Percentiles rank a stretch among this genome's conserved stretches.
phyloP scores from a whole-genome alignment of 2,888 invertebrate genomes.

The Melanotus villosus region DNA sequence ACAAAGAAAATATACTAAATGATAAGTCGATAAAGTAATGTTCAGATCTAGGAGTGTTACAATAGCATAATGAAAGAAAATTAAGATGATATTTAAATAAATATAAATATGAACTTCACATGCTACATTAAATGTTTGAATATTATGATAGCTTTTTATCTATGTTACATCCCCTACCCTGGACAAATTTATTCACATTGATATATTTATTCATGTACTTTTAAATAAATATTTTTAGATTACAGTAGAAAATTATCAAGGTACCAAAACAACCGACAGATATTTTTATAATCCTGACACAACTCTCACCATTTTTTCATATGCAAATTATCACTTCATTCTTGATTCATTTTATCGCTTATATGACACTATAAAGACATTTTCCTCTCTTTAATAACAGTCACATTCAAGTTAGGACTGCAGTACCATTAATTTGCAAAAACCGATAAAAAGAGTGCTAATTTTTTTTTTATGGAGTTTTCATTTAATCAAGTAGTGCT shows the following conservation, averaged over 20 bases:
- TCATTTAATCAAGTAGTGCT: no score
- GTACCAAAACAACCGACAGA: conserved; percentile 23
- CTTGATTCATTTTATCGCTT: no score
- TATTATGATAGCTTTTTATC: conserved; percentile 54
- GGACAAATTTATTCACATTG: conserved; percentile 61
- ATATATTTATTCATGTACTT: conserved; percentile 52
- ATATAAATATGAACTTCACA: conserved; percentile 24
- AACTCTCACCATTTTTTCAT: not conserved
- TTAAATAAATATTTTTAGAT: conserved; percentile 43
- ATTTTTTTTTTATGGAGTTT: no score
- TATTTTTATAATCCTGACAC: conserved; percentile 16
- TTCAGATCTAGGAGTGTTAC: conserved; percentile 16
- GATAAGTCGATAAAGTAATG: not conserved
- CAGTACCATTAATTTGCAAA: no score
- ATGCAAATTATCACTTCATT: no score
- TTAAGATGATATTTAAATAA: conserved; percentile 30
- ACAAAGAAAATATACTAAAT: not conserved
- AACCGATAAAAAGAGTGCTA: no score
- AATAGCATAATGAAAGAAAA: conserved; percentile 10
- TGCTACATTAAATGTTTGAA: conserved; percentile 34
- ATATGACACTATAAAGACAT: no score
- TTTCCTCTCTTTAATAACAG: no score
- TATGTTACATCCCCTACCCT: conserved; percentile 63
- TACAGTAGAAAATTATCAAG: conserved; percentile 37
- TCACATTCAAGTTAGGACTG: no score